These are phyloP conservation scores for Lepidothrix coronata DNA, from an alignment of 2,113 vertebrate genomes.

Conservation along the genomic window DNA sequence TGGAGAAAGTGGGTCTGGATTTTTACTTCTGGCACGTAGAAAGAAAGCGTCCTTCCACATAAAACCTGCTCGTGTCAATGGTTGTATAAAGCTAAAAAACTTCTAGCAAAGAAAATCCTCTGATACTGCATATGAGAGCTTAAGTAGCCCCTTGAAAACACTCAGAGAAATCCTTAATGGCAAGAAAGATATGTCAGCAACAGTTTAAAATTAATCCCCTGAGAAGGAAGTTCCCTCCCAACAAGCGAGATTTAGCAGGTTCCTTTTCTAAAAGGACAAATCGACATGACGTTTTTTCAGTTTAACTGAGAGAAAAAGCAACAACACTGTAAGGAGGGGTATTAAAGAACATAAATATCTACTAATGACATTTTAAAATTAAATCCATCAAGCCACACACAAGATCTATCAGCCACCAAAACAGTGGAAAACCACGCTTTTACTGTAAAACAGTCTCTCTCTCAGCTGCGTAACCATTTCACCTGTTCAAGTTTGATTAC, in stretches of 20 bases:
- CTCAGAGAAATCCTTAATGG: not conserved
- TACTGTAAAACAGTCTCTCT: not conserved
- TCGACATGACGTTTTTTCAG: not conserved
- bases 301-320: not conserved
- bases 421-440: not conserved
- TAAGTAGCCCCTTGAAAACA: not conserved
- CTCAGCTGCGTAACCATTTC: not conserved
- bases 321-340: not conserved
- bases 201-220: not conserved
- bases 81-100: not conserved
- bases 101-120: not conserved
- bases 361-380: not conserved
- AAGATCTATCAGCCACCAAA: not conserved
- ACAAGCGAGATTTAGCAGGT: not conserved
- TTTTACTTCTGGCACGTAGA: not conserved
- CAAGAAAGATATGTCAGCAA: not conserved
- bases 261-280: not conserved
- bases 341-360: not conserved
- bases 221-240: not conserved
- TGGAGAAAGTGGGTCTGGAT: not conserved
- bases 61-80: not conserved
- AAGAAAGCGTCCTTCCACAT: not conserved
- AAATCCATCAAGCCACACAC: not conserved
- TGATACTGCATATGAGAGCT: not conserved
- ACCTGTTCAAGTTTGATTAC: constrained; percentile 61